Percentiles rank a stretch among this genome's conserved stretches.
Conservation (phyloP, 2,113 vertebrate species). For the Cyanistes caeruleus region DNA sequence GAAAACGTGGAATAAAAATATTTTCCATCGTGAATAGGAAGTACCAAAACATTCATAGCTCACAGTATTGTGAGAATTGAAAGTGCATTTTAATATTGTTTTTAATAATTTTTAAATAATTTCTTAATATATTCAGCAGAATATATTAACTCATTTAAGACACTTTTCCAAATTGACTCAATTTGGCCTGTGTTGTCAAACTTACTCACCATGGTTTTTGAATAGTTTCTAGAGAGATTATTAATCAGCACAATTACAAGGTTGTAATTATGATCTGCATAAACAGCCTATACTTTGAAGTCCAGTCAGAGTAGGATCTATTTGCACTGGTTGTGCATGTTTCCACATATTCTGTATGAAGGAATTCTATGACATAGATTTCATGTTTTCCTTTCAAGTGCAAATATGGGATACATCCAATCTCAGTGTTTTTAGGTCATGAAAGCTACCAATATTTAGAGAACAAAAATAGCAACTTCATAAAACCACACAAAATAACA, state of each 20-base stretch:
- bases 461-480: neutral
- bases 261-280: neutral
- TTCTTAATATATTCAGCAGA: neutral
- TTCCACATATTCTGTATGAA: neutral
- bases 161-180: neutral
- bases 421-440: neutral
- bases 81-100: neutral
- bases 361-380: neutral
- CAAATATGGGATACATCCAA: neutral
- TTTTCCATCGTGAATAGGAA: neutral
- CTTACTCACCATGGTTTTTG: neutral
- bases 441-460: neutral
- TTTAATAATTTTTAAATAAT: neutral
- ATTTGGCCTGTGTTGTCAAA: neutral
- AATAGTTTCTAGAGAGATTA: neutral
- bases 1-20: neutral
- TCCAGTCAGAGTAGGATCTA: neutral
- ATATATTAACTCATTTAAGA: neutral
- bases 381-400: neutral
- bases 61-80: neutral
- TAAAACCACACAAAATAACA: neutral
- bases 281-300: neutral
- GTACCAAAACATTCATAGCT: neutral
- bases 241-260: neutral
- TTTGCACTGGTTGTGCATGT: neutral